Conservation (phyloP, 2,113 vertebrate genomes). For the Pholis gunnellus region DNA sequence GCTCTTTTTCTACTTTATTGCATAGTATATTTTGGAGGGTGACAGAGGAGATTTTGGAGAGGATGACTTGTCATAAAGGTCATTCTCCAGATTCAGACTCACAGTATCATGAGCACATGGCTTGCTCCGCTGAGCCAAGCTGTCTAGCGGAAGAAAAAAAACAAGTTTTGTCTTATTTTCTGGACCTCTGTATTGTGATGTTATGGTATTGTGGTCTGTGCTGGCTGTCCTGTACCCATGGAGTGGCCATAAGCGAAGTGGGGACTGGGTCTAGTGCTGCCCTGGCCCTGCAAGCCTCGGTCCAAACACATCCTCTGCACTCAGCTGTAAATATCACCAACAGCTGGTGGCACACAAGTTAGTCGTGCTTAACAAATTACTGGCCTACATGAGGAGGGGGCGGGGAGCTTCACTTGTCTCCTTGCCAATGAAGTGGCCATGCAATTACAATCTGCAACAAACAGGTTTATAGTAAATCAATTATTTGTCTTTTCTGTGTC, state of each 20-base stretch:
- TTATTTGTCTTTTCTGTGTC: conserved; percentile 10
- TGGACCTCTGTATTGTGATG: conserved; percentile 57
- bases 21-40: conserved; percentile 13
- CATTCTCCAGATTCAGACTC: conserved; percentile 58
- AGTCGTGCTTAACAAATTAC: conserved; percentile 81
- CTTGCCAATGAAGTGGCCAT: conserved; percentile 50
- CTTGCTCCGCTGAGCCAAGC: conserved; percentile 59
- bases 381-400: conserved; percentile 72
- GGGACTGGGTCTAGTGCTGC: conserved; percentile 59
- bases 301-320: conserved; percentile 78
- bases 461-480: conserved; percentile 23
- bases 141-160: conserved; percentile 48
- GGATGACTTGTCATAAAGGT: conserved; percentile 60
- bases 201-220: conserved; percentile 41
- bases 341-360: conserved; percentile 85
- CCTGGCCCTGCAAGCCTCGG: conserved; percentile 51
- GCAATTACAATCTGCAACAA: conserved; percentile 39
- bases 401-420: conserved; percentile 44
- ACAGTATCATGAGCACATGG: conserved; percentile 42
- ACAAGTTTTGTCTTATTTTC: conserved; percentile 44
- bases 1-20: conserved; percentile 28
- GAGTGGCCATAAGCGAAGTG: conserved; percentile 67
- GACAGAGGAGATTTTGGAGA: conserved; percentile 41
- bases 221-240: conserved; percentile 67
- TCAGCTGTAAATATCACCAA: conserved; percentile 86